These are phyloP conservation scores for Chrysina gloriosa DNA, from an alignment of 2,888 invertebrate genomes.

Conservation along the genomic window DNA sequence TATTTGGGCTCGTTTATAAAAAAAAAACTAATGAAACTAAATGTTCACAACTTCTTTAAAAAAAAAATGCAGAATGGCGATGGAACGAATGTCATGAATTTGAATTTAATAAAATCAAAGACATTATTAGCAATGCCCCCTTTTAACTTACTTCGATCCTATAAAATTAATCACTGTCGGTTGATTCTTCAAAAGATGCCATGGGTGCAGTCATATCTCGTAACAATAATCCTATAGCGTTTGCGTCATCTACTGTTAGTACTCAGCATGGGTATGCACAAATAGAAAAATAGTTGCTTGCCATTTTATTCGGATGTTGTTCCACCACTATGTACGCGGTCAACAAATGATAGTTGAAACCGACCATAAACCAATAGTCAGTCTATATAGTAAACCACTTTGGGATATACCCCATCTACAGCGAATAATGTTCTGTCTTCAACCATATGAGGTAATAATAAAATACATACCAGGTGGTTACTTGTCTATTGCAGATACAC, in stretches of 20 bases:
- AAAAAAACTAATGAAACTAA: neutral
- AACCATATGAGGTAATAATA: neutral
- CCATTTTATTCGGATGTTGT: too few relatives aligned
- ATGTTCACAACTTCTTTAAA: neutral
- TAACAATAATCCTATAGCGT: too few relatives aligned
- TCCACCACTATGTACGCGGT: neutral
- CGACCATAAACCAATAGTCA: neutral
- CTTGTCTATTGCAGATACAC: constrained; percentile 9
- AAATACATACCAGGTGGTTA: neutral
- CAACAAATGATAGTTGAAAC: neutral
- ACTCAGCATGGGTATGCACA: too few relatives aligned
- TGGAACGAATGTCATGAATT: neutral
- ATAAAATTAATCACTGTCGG: neutral
- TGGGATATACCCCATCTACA: constrained; percentile 14
- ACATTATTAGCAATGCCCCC: neutral
- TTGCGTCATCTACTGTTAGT: too few relatives aligned
- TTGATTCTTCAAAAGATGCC: neutral
- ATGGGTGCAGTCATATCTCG: neutral
- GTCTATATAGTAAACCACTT: constrained; percentile 6
- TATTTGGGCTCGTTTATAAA: neutral
- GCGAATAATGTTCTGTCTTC: neutral
- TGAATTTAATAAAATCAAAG: neutral
- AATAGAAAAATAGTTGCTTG: too few relatives aligned
- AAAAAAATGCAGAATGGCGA: neutral
- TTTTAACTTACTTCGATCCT: neutral